Conservation (phyloP, 2,797 vertebrate genomes). For the Clamator glandarius region DNA sequence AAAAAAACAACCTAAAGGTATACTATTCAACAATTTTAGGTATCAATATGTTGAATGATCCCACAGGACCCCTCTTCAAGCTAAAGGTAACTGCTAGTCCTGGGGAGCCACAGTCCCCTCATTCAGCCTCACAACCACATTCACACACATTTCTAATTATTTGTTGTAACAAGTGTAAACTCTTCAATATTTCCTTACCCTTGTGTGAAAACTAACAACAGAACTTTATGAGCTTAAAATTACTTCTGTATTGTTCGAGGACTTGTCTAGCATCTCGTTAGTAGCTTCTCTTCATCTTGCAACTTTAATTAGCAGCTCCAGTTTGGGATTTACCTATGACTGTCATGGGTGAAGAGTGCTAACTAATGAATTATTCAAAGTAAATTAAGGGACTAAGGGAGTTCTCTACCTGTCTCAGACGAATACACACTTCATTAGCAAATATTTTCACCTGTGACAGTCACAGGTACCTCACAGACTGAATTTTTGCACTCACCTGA, state of each 20-base stretch:
- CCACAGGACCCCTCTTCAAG: accelerated
- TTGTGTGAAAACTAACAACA: neutral
- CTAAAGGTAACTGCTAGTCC: neutral
- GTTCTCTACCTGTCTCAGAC: conserved; percentile 22
- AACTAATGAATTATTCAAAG: conserved; percentile 71
- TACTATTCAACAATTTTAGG: neutral
- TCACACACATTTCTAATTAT: neutral
- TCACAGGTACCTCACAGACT: neutral
- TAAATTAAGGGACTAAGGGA: conserved; percentile 53
- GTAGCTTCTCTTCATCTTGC: conserved; percentile 38
- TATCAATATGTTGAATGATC: accelerated
- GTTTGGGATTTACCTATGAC: conserved; percentile 54
- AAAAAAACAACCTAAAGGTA: neutral
- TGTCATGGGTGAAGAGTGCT: conserved; percentile 47
- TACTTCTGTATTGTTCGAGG: neutral
- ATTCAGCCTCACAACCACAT: accelerated
- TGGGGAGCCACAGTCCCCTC: neutral
- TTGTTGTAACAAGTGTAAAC: neutral
- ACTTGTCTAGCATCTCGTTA: conserved; percentile 48
- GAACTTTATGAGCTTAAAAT: neutral
- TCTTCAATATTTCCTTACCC: neutral
- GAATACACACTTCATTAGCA: conserved; percentile 39
- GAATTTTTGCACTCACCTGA: neutral
- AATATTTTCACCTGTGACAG: conserved; percentile 38
- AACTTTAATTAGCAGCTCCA: conserved; percentile 63